Evolutionary conservation across 2,113 vertebrate species (phyloP).

Genomic region (Erythrocercus mccallii): DNA sequence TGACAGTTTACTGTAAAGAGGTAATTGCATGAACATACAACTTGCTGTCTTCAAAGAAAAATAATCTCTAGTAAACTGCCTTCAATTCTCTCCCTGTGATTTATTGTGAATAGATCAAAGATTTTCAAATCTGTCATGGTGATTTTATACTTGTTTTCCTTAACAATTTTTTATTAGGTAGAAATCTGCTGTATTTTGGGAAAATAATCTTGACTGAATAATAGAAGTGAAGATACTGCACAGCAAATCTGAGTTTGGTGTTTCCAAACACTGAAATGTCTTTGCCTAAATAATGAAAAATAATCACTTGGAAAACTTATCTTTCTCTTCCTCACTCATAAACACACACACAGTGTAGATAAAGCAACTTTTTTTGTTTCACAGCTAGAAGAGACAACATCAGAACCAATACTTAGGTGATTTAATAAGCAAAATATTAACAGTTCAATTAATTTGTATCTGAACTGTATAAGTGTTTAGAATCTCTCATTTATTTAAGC

Average conservation of each 20-base stretch:
- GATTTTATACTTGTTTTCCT: neutral
- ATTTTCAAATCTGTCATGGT: neutral
- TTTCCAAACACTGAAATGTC: neutral
- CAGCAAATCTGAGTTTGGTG: neutral
- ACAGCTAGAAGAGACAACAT: neutral
- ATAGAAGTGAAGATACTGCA: neutral
- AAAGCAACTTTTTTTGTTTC: neutral
- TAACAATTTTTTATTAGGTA: neutral
- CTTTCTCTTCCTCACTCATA: neutral
- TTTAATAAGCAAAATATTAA: neutral
- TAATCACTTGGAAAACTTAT: neutral
- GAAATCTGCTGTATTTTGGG: neutral
- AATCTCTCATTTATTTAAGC: neutral
- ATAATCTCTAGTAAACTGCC: neutral
- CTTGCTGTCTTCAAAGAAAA: neutral
- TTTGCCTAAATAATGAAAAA: neutral
- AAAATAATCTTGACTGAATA: neutral
- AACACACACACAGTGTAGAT: neutral
- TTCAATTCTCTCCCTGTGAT: neutral
- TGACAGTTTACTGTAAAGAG: neutral
- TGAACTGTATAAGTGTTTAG: neutral
- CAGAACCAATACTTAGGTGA: neutral
- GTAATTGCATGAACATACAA: neutral
- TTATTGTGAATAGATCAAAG: neutral
- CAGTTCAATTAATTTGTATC: neutral